Conservation (phyloP, 2,888 invertebrate genomes). For the Lissonota sp. region DNA sequence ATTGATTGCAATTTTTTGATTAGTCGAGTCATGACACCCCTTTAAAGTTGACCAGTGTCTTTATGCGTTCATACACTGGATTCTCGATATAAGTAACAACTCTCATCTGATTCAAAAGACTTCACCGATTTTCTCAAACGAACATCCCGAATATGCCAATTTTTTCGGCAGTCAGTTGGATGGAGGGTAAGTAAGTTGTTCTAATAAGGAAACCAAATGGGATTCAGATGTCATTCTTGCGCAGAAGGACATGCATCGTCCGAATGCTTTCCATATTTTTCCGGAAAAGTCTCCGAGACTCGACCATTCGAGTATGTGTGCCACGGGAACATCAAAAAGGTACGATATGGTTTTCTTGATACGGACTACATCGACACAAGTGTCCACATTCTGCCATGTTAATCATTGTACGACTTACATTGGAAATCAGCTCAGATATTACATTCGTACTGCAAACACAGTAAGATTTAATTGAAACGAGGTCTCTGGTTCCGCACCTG, state of each 20-base stretch:
- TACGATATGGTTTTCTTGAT: constrained; percentile 36
- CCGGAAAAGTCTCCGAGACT: constrained; percentile 66
- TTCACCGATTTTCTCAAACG: too few species aligned
- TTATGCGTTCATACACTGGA: too few species aligned
- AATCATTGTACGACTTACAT: constrained; percentile 21
- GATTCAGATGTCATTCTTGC: too few species aligned
- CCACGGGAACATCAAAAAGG: constrained; percentile 1
- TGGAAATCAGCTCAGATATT: constrained; percentile 1
- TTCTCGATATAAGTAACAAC: too few species aligned
- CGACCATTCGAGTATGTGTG: constrained; percentile 1
- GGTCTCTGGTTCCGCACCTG: constrained; percentile 65
- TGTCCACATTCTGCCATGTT: constrained; percentile 25
- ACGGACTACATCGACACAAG: constrained; percentile 29
- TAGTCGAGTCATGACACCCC: too few species aligned
- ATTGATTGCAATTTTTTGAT: too few species aligned
- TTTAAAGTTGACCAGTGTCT: too few species aligned
- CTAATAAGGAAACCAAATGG: too few species aligned
- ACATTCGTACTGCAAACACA: constrained; percentile 14
- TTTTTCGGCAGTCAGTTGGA: neutral
- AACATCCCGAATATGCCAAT: too few species aligned
- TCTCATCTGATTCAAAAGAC: too few species aligned
- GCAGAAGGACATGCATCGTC: neutral
- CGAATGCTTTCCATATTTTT: constrained; percentile 63
- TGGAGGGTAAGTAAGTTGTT: too few species aligned
- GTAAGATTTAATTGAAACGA: constrained; percentile 54